A percentile compares a stretch with the other conserved stretches of the same genome.
Conservation (phyloP, 2,888 invertebrate genomes). For the Hecatera dysodea region DNA sequence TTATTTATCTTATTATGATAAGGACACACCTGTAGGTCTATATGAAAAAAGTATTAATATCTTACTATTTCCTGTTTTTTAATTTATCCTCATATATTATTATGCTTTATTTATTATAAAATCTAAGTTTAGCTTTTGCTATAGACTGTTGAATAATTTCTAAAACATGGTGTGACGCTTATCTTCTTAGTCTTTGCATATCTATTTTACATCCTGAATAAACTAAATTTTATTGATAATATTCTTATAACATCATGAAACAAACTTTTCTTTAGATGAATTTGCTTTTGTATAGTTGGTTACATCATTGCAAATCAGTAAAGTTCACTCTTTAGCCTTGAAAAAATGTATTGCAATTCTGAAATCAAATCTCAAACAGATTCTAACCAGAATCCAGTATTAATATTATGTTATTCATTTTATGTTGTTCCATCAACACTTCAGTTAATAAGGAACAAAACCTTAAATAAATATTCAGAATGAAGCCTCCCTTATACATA, state of each 20-base stretch:
- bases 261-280: not conserved
- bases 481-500: not conserved
- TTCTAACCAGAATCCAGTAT: conserved; percentile 20
- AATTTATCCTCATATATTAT: not conserved
- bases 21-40: conserved; percentile 24
- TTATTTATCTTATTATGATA: conserved; percentile 40
- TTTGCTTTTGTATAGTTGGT: conserved; percentile 6
- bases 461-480: not conserved
- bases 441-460: not conserved
- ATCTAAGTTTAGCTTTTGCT: not conserved
- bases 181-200: not conserved
- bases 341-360: conserved; percentile 9
- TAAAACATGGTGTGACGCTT: not conserved
- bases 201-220: not conserved
- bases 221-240: not conserved
- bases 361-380: conserved; percentile 2
- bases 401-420: not conserved
- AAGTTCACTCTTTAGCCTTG: conserved; percentile 6
- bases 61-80: conserved; percentile 13
- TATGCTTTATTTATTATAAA: not conserved
- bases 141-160: not conserved
- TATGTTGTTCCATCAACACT: not conserved
- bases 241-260: not conserved
- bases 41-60: conserved; percentile 13
- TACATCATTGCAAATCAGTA: conserved; percentile 12